Conservation (phyloP, 2,888 invertebrate species). For the Sesia bembeciformis region DNA sequence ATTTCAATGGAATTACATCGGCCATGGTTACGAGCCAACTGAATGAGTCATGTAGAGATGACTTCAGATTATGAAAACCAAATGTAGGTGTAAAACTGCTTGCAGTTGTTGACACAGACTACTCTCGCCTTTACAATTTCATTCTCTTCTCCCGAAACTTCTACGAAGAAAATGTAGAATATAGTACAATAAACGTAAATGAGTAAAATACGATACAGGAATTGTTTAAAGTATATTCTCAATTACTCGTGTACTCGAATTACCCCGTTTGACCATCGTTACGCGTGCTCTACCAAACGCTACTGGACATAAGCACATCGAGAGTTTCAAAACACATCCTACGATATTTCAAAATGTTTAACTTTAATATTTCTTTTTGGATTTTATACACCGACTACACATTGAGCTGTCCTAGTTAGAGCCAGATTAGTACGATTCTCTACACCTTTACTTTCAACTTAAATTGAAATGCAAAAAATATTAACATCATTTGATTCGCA, state of each 20-base stretch:
- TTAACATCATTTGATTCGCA: conserved; percentile 34
- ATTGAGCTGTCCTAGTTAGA: conserved; percentile 67
- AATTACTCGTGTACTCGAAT: no score
- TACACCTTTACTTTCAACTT: conserved; percentile 31
- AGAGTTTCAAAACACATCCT: conserved; percentile 70
- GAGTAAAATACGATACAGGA: no score
- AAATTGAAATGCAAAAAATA: conserved; percentile 45
- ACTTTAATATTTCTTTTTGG: conserved; percentile 20
- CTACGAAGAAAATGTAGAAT: background rate
- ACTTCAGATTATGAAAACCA: no score
- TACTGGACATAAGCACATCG: conserved; percentile 70
- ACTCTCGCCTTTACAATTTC: background rate
- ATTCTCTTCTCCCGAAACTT: background rate
- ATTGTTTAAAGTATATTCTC: no score
- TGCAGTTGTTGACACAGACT: no score
- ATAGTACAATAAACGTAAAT: no score
- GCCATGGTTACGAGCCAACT: no score
- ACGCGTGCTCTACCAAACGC: conserved; percentile 44
- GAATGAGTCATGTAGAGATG: no score
- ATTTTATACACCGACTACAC: conserved; percentile 51
- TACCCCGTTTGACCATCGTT: conserved; percentile 4
- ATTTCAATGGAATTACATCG: no score
- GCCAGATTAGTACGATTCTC: conserved; percentile 37
- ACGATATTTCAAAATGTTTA: conserved; percentile 57
- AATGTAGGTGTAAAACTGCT: no score